Evolutionary conservation across 2,888 invertebrate genomes (phyloP), one percentile per base, ranked within the genome.

Genomic region (Tinea trinotella): DNA sequence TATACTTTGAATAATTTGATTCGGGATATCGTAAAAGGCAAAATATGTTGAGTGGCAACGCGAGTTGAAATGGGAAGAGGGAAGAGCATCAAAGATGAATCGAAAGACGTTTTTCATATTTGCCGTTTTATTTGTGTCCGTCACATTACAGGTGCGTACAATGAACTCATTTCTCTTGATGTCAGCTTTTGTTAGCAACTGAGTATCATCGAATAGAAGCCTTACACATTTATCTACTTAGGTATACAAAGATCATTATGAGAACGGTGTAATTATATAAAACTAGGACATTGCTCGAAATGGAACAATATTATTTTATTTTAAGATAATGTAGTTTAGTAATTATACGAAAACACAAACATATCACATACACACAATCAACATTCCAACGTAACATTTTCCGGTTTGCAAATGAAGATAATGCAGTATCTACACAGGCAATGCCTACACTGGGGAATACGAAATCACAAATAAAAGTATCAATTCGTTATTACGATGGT

Each of bases 61-160:
- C 24, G 55, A 68, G 68, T 68, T 77, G 72, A 74, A 64, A 68
- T 71, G 72, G 66, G 64, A 67, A 70, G 64, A 67, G 69, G 68
- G 74, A 74, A 64, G 61, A 58, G 15, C 50, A 24, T 24, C 22
- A 24, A 74, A 75, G 67, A 84, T 83, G 84, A 70, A 67, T 74
- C 75, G 74, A 55, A 65, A 68, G 59, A 67, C 64, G 57, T 60
- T 76, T 59, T 64, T 79, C 61, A 67, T 74, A 55, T 55, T 75
- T 57, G 61, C 70, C 58, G 67, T 67, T 55, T 58, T 74, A 57
- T 68, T 71, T 59, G 63, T 76, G 59, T 75, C 67, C 49, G 55
- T 73, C 13, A 78, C 74, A 50, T 62, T 79, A 52, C 77, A 83
- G 78, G 84, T 83, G 57, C 65, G 73, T 65, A 50, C 50, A 50